Conservation (phyloP, 2,888 invertebrate genomes). For the Crossocerus cetratus region DNA sequence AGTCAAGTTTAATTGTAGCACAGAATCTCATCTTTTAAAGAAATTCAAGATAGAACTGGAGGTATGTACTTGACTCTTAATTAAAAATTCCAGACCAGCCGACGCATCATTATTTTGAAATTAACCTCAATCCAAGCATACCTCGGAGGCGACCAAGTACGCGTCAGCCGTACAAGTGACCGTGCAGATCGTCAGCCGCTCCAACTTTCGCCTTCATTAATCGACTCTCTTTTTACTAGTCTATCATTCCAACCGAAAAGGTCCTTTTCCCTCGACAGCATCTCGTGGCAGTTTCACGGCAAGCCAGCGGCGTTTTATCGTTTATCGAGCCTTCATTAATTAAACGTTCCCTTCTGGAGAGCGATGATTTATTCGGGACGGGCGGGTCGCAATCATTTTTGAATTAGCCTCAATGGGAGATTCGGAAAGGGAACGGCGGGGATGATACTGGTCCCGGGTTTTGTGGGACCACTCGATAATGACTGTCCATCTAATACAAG, state of each 20-base stretch:
- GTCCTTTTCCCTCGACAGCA: background rate
- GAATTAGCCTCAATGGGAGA: conserved; percentile 33
- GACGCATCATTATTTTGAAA: conserved; percentile 38
- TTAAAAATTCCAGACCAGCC: conserved; percentile 10
- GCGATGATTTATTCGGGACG: conserved; percentile 12
- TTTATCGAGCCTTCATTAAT: conserved; percentile 13
- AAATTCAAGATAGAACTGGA: no score
- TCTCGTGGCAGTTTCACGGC: background rate
- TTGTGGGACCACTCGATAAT: conserved; percentile 18
- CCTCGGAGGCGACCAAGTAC: conserved; percentile 14
- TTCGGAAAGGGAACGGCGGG: background rate
- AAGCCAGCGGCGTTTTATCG: background rate
- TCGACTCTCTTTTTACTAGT: background rate
- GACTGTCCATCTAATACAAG: conserved; percentile 23
- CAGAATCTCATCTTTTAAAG: no score
- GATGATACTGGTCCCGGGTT: background rate
- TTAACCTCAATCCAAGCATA: conserved; percentile 32
- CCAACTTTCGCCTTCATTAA: background rate
- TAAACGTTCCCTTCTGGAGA: conserved; percentile 6
- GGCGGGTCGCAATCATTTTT: conserved; percentile 29
- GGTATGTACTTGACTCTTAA: no score
- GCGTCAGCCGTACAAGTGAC: background rate
- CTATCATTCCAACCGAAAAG: background rate
- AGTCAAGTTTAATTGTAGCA: no score
- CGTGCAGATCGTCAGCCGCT: background rate